Evolutionary conservation across 2,797 vertebrate genomes (phyloP).

Genomic region (Carduelis carduelis): DNA sequence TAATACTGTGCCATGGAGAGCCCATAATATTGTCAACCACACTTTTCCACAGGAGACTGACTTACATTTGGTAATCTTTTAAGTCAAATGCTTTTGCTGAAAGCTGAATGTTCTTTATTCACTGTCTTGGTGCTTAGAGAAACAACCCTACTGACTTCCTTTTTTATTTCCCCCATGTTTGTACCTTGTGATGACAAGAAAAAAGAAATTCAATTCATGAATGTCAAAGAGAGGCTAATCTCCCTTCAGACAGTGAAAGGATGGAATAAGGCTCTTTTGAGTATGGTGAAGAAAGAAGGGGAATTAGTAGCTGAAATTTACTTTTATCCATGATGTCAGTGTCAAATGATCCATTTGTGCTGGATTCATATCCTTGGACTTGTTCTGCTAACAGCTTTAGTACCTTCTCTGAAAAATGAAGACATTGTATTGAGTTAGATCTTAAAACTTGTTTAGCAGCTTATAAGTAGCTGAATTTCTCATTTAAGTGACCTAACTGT

Average conservation of each 20-base stretch:
- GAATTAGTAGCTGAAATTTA: not conserved
- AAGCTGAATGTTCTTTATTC: not conserved
- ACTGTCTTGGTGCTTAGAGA: not conserved
- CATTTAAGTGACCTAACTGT: not conserved
- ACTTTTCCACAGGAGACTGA: not conserved
- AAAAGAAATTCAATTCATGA: not conserved
- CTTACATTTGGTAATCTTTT: not conserved
- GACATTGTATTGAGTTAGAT: not conserved
- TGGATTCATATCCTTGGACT: not conserved
- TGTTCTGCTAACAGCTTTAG: not conserved
- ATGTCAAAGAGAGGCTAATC: not conserved
- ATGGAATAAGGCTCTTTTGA: not conserved
- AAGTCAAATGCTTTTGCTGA: not conserved
- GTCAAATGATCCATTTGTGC: not conserved
- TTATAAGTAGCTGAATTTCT: not conserved
- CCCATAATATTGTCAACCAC: rapidly evolving
- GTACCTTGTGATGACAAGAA: not conserved
- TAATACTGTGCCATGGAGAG: not conserved
- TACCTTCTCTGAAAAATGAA: not conserved
- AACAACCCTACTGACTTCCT: not conserved
- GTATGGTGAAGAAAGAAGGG: not conserved
- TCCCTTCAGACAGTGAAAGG: not conserved
- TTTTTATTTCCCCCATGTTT: not conserved
- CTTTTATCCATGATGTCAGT: not conserved
- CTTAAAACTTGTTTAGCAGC: not conserved